Evolutionary conservation across 2,113 vertebrate genomes (phyloP), one percentile per base, ranked within the genome.

Genomic region (Pyxicephalus adspersus): DNA sequence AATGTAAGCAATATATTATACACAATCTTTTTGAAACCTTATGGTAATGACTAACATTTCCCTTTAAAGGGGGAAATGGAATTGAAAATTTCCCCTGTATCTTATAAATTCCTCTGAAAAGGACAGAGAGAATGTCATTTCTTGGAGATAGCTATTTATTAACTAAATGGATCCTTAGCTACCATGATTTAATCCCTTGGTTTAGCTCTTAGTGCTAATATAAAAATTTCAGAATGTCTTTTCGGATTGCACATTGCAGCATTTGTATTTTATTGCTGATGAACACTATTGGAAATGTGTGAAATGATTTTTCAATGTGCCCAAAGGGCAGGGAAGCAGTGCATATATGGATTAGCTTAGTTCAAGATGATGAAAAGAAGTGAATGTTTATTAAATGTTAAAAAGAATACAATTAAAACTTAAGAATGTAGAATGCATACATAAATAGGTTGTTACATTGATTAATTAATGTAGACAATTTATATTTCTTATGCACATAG

Each of bases 111-210:
- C 26, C 34, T 34, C 13, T 22, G 19, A 22, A 73, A 73, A 73
- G 52, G 70, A 73, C 54, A 73, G 19, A 29, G 52, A 22, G 11
- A 23, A 58, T 73, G 25, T n/a, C n/a, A 58, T 73, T 73, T 73
- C 54, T 58, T 73, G 58, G 52, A 55, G 28, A 28, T 73, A 73
- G 54, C 70, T 73, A 26, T 54, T 73, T 73, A 73, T 73, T 73
- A 73, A 73, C 52, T 58, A 73, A 58, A 73, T 73, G 52, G 52
- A 58, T 73, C 28, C 70, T 73, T 58, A 73, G 70, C 70, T 57
- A 73, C 52, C 51, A 22, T 73, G 70, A 73, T 73, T 73, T 73
- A 73, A 57, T 73, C 52, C 70, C 70, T 73, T 73, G 54, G 70
- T 73, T 73, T 57, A 73, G 70, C 70, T 57, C 18, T 31, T 19